A percentile compares a stretch with the other conserved stretches of the same genome.
phyloP scores from a whole-genome alignment of 2,797 vertebrate genomes.

The Parauchenoglanis ngamensis region DNA sequence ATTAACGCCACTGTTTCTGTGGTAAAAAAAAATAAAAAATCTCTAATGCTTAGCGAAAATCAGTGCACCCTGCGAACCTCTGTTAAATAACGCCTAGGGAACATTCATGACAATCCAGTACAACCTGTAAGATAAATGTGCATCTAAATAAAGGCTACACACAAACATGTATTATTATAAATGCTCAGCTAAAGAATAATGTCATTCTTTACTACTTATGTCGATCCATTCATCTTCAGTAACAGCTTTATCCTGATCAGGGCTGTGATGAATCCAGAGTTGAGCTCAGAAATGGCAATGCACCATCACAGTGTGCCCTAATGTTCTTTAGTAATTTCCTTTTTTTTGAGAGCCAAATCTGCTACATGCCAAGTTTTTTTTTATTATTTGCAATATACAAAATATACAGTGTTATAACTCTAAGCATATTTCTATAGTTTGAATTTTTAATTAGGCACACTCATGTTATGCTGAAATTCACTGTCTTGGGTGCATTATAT shows the following conservation, averaged over 20 bases:
- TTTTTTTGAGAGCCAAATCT: neutral
- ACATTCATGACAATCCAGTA: neutral
- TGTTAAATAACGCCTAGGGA: neutral
- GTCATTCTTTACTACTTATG: neutral
- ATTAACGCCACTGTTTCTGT: neutral
- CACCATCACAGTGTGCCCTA: neutral
- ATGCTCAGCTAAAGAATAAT: neutral
- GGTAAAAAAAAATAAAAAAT: neutral
- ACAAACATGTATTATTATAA: neutral
- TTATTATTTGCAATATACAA: neutral
- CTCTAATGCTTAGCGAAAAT: neutral
- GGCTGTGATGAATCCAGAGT: neutral
- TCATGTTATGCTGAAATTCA: neutral
- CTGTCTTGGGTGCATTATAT: neutral
- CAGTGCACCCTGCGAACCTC: neutral
- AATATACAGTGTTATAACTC: neutral
- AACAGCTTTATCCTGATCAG: neutral
- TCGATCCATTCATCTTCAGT: neutral
- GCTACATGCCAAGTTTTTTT: neutral
- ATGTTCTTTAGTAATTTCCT: neutral
- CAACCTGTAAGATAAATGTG: neutral
- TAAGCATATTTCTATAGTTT: neutral
- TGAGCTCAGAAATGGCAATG: neutral
- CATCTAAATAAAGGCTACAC: neutral
- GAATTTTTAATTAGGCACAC: neutral